Conservation (phyloP, 2,888 invertebrate species). For the Drosophila anomalata region DNA sequence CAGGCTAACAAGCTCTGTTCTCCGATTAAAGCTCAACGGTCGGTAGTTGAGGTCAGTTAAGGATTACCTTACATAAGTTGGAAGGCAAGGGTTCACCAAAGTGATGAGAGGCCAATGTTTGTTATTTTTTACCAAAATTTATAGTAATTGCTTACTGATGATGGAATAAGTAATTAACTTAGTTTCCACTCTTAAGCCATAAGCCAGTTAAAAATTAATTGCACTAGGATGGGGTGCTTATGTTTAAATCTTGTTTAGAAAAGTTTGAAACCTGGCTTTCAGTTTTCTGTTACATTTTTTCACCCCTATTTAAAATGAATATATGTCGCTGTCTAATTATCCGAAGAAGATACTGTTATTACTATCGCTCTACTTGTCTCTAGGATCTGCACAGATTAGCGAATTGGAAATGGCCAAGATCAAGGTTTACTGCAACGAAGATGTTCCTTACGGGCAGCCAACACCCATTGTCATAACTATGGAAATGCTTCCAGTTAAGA, state of each 20-base stretch:
- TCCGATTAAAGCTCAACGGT: slow-evolving; percentile 33
- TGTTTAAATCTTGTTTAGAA: not conserved
- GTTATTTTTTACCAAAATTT: not conserved
- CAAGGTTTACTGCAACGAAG: slow-evolving; percentile 22
- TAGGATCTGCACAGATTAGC: not conserved
- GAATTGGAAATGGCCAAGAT: slow-evolving; percentile 10
- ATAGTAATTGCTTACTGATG: slow-evolving; percentile 28
- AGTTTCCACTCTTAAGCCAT: not conserved
- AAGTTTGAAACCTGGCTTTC: not conserved
- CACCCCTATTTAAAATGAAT: slow-evolving; percentile 9
- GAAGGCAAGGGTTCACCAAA: slow-evolving; percentile 9
- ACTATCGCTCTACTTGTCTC: not conserved
- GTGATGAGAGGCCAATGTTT: slow-evolving; percentile 10
- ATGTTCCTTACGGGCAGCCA: slow-evolving; percentile 15
- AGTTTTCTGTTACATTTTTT: slow-evolving; percentile 14
- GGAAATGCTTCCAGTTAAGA: slow-evolving; percentile 2
- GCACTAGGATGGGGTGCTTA: not conserved
- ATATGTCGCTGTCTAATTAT: slow-evolving; percentile 17
- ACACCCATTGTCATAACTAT: slow-evolving; percentile 24
- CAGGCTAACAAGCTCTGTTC: slow-evolving; percentile 35
- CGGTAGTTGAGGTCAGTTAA: slow-evolving; percentile 39
- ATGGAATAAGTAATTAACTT: slow-evolving; percentile 2
- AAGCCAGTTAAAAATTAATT: not conserved
- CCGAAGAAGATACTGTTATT: slow-evolving; percentile 19
- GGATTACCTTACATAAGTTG: slow-evolving; percentile 36